Evolutionary conservation across 2,888 invertebrate species (phyloP), one percentile per base, ranked within the genome.

Genomic region (Isotomurus palustris): DNA sequence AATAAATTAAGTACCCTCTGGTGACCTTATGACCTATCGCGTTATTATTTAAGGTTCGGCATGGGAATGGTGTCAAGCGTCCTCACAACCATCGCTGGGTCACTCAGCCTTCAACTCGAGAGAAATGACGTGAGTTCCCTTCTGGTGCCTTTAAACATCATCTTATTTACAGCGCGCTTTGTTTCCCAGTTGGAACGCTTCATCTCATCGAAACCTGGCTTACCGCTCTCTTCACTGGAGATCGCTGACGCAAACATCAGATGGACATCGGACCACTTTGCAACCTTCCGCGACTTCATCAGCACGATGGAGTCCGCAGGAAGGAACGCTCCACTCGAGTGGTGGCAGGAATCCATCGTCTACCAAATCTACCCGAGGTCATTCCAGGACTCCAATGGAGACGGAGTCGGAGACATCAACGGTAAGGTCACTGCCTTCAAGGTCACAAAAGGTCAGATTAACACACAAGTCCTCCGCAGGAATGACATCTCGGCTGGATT

Each of bases 361-460:
- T 94, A 94, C 76, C 91, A 92, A 77, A 85, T 91, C 56, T 89
- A 89, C 74, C 88, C 90, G 0, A 79, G 87, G 55, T 88, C 91
- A 0, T 92, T 89, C 75, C 84, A 83, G 74, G 94, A 95, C 74
- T 83, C 83, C 19, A 78, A 89, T 74, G 85, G 83, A 0, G 87
- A 91, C 74, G 92, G 92, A 17, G 79, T 86, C 17, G 93, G 93
- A 0, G 93, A 93, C 75, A 76, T 93, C 12, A 80, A 81, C 74
- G 92, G 91, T 81, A 77, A 73, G 70, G 32, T 32, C 10, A 12
- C 12, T 32, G 32, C 12, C 10, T 12, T 32, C 8, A 32, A 12
- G 12, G 32, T 32, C 12, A 12, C n/a, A n/a, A n/a, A n/a, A n/a
- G n/a, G n/a, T n/a, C n/a, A n/a, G n/a, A n/a, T n/a, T n/a, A n/a